Percentiles rank a stretch among this genome's conserved stretches.
Evolutionary conservation across 2,113 vertebrate genomes (phyloP).

Genomic region (Xenopus borealis): DNA sequence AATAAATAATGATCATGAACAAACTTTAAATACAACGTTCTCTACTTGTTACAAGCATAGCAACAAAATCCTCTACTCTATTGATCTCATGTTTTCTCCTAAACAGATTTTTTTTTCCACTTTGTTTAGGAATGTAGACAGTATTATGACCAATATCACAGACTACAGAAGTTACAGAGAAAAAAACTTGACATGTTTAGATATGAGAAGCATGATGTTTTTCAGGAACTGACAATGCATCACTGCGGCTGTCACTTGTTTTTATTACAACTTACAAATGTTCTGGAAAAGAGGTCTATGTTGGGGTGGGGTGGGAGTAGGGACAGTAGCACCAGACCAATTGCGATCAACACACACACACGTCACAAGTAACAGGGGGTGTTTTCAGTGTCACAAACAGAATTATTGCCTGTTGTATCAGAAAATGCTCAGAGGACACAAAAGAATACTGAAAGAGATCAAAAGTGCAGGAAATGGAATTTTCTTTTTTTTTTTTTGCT

Average conservation of each 20-base stretch:
- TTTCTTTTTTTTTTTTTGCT: constrained; percentile 57
- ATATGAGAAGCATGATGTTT: constrained; percentile 71
- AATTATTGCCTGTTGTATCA: constrained; percentile 80
- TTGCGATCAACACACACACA: constrained; percentile 71
- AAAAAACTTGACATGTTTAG: constrained; percentile 74
- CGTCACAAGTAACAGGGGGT: constrained; percentile 63
- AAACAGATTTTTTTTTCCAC: constrained; percentile 69
- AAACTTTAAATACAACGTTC: constrained; percentile 89
- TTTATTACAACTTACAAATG: constrained; percentile 79
- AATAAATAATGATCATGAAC: constrained; percentile 92
- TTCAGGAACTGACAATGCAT: constrained; percentile 69
- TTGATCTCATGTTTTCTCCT: constrained; percentile 72
- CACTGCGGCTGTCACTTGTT: constrained; percentile 74
- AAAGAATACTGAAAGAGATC: constrained; percentile 66
- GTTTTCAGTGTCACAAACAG: constrained; percentile 79
- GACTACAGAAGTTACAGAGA: constrained; percentile 77
- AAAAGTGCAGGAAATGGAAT: constrained; percentile 77
- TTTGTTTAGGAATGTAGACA: constrained; percentile 82
- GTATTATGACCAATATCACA: constrained; percentile 79
- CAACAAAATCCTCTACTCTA: constrained; percentile 84
- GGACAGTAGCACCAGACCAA: constrained; percentile 72
- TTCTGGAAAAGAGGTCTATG: constrained; percentile 73
- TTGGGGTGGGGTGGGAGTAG: constrained; percentile 61
- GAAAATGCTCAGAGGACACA: constrained; percentile 72
- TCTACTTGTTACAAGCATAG: constrained; percentile 84